These are phyloP conservation scores for Dreissena polymorpha DNA, from an alignment of 1,140 invertebrate species.

Conservation along the genomic window DNA sequence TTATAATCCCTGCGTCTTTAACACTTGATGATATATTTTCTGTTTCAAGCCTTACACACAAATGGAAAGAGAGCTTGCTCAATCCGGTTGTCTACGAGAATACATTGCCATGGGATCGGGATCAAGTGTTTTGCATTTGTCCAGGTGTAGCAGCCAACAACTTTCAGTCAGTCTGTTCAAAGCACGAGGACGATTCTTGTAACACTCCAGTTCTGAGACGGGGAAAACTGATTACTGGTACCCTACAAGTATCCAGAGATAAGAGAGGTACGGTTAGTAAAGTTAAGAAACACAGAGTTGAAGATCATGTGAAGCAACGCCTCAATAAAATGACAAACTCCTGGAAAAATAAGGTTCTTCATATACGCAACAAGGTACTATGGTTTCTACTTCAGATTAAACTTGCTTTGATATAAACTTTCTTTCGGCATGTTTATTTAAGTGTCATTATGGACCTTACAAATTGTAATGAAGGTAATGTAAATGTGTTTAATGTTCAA, in stretches of 20 bases:
- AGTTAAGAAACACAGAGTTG: neutral
- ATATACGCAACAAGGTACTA: neutral
- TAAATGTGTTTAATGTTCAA: neutral
- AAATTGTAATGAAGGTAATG: neutral
- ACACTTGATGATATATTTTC: no score
- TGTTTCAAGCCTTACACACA: neutral
- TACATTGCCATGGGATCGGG: neutral
- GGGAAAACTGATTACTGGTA: neutral
- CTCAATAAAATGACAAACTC: neutral
- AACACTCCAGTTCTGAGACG: neutral
- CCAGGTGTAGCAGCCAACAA: neutral
- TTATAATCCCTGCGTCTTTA: no score
- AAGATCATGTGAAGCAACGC: neutral
- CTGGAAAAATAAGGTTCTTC: neutral
- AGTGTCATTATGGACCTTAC: no score
- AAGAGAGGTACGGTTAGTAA: neutral
- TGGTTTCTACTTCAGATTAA: neutral
- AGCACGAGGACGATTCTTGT: slow-evolving; percentile 15
- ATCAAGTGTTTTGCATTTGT: slow-evolving; percentile 19
- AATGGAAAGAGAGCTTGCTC: slow-evolving; percentile 12
- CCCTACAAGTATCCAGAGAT: neutral
- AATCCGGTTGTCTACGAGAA: slow-evolving; percentile 21
- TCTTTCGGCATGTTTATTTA: neutral
- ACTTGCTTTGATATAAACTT: neutral
- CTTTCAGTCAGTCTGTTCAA: neutral